A percentile compares a stretch with the other conserved stretches of the same genome.
Conservation (phyloP, 1,140 invertebrate genomes). For the Apis dorsata region DNA sequence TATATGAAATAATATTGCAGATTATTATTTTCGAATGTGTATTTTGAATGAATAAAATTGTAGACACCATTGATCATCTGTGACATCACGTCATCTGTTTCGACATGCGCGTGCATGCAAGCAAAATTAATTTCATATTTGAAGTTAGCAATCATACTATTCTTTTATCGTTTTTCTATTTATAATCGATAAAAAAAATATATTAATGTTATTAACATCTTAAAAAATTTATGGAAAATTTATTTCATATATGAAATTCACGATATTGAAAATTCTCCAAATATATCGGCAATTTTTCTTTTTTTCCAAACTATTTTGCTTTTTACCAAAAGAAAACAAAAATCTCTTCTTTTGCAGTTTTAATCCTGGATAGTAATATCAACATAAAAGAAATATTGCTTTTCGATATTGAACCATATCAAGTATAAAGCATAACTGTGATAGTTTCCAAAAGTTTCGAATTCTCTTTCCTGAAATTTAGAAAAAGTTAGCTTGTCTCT, state of each 20-base stretch:
- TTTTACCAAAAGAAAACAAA: neutral
- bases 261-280: too few relatives aligned
- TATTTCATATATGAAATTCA: too few relatives aligned
- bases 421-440: neutral
- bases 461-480: neutral
- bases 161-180: too few relatives aligned
- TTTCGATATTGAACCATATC: neutral
- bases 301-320: neutral
- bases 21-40: neutral
- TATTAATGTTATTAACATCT: too few relatives aligned
- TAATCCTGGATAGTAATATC: neutral
- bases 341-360: neutral
- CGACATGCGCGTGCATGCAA: too few relatives aligned
- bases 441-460: neutral
- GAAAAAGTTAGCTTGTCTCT: neutral
- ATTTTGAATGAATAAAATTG: neutral
- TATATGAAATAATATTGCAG: too few relatives aligned
- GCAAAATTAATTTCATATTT: neutral
- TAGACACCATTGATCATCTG: neutral
- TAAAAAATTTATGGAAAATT: too few relatives aligned
- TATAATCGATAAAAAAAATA: too few relatives aligned
- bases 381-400: too few relatives aligned
- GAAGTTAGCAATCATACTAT: neutral
- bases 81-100: neutral
- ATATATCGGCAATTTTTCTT: neutral